phyloP scores from a whole-genome alignment of 2,113 vertebrate genomes.

The Perccottus glenii region DNA sequence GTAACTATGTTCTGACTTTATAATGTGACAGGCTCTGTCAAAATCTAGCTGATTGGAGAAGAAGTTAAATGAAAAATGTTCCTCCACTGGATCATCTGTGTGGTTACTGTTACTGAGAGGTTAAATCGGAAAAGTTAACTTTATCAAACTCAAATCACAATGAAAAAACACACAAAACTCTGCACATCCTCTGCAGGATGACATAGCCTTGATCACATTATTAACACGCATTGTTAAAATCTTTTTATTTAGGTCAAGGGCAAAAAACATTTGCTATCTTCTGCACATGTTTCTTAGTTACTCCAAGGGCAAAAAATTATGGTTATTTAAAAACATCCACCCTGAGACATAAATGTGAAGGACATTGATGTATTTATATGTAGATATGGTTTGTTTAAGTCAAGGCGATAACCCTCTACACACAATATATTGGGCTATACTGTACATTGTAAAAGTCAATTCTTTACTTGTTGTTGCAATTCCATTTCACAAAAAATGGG shows the following conservation, averaged over 20 bases:
- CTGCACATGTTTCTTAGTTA: constrained; percentile 2
- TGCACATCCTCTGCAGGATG: constrained; percentile 16
- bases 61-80: constrained; percentile 61
- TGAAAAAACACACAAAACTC: constrained; percentile 19
- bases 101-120: constrained; percentile 47
- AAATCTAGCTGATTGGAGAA: constrained; percentile 67
- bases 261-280: background rate
- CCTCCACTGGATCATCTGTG: constrained; percentile 64
- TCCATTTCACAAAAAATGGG: too few species aligned
- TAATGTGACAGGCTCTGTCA: constrained; percentile 77
- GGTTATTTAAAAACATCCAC: background rate
- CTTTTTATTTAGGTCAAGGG: constrained; percentile 4
- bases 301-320: background rate
- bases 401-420: too few species aligned
- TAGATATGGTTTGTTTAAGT: background rate
- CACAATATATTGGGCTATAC: too few species aligned
- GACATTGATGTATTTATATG: background rate
- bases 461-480: too few species aligned
- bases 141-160: constrained; percentile 49
- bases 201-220: constrained; percentile 15
- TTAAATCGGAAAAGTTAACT: constrained; percentile 68
- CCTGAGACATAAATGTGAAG: background rate
- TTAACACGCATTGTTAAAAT: constrained; percentile 2
- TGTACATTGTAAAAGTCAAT: too few species aligned
- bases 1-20: constrained; percentile 74